These are phyloP conservation scores for Holacanthella duospinosa DNA, from an alignment of 2,888 invertebrate genomes.

Conservation along the genomic window DNA sequence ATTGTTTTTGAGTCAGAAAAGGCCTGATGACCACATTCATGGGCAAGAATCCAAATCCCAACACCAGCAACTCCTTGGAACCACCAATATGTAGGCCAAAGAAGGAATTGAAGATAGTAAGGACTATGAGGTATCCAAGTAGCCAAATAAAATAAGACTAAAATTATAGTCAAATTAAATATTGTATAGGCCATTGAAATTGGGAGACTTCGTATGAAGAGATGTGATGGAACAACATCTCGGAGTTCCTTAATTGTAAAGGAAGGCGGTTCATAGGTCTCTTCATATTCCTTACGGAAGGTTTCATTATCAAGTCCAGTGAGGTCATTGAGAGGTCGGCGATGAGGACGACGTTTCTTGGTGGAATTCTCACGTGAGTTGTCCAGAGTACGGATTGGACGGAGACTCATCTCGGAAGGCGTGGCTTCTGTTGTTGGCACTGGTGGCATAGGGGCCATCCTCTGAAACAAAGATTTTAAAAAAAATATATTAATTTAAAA, in stretches of 20 bases:
- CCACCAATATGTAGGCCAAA: slow-evolving; percentile 15
- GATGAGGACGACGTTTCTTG: neutral
- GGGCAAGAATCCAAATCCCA: slow-evolving; percentile 15
- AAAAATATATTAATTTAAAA: too few relatives aligned
- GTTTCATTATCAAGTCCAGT: neutral
- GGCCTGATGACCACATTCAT: slow-evolving; percentile 12
- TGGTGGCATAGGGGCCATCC: slow-evolving; percentile 1
- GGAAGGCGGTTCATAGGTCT: slow-evolving; percentile 8
- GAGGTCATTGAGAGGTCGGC: slow-evolving; percentile 7
- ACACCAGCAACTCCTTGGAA: slow-evolving; percentile 12
- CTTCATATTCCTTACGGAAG: neutral
- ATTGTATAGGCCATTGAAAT: slow-evolving; percentile 3
- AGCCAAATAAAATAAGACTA: slow-evolving; percentile 9
- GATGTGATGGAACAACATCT: slow-evolving; percentile 14
- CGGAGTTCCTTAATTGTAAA: slow-evolving; percentile 15
- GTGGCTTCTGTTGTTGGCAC: neutral
- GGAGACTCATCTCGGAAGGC: slow-evolving; percentile 3
- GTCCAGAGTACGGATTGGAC: neutral
- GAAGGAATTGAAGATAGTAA: neutral
- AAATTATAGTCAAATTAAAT: neutral
- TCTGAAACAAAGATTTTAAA: too few relatives aligned
- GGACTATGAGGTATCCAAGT: slow-evolving; percentile 12
- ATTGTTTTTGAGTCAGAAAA: slow-evolving; percentile 10
- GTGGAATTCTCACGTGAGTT: neutral
- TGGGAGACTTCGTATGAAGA: slow-evolving; percentile 6